phyloP scores from a whole-genome alignment of 2,113 vertebrate species.

The Struthidea cinerea region DNA sequence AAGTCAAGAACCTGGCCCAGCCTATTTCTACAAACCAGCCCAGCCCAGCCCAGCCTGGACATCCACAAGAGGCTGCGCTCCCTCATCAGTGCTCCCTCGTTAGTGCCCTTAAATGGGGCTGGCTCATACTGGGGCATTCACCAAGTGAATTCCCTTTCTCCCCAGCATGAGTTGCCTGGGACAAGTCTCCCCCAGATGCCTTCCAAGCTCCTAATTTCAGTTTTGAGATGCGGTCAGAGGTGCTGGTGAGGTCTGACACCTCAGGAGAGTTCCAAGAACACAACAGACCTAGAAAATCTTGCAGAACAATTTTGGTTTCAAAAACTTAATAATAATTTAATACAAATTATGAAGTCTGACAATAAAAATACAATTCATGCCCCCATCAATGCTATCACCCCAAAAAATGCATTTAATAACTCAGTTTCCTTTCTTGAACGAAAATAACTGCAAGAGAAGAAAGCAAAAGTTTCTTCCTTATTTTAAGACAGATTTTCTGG shows the following conservation, averaged over 20 bases:
- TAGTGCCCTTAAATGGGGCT: not conserved
- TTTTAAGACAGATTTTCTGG: not conserved
- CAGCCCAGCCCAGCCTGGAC: not conserved
- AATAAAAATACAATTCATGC: not conserved
- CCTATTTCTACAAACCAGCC: not conserved
- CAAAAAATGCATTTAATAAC: not conserved
- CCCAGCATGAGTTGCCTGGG: too few species aligned
- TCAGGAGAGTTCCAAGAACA: not conserved
- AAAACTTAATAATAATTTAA: not conserved
- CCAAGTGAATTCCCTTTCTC: not conserved
- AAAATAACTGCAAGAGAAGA: not conserved
- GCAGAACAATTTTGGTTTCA: not conserved
- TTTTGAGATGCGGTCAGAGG: not conserved
- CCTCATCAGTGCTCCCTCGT: not conserved
- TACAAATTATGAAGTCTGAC: not conserved
- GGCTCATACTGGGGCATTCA: fast-evolving
- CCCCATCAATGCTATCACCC: not conserved
- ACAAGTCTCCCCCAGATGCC: not conserved
- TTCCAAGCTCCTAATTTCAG: not conserved
- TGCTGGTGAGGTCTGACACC: not conserved
- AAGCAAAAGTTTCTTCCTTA: not conserved
- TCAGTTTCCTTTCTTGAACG: not conserved
- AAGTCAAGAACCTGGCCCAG: too few species aligned
- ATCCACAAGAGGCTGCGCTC: not conserved
- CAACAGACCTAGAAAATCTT: not conserved